phyloP scores from a whole-genome alignment of 2,888 invertebrate species.

The Hymenopus coronatus region DNA sequence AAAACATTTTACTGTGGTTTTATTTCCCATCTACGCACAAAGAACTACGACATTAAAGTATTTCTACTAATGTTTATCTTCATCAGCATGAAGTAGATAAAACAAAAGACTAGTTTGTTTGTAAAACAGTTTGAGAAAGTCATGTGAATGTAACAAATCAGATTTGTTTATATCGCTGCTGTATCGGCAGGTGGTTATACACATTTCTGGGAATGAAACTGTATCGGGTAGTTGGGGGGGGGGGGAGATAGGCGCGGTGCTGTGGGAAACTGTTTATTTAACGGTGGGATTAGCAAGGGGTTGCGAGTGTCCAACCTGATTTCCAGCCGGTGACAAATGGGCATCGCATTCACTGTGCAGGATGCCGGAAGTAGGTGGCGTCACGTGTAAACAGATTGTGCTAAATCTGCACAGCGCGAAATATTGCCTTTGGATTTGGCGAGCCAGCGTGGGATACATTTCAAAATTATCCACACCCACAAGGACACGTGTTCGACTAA shows the following conservation, averaged over 20 bases:
- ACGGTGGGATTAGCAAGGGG: background rate
- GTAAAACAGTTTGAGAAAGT: too few relatives aligned
- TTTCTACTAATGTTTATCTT: too few relatives aligned
- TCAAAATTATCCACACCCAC: background rate
- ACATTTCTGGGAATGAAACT: background rate
- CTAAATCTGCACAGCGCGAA: background rate
- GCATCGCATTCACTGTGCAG: background rate
- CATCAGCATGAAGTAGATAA: too few relatives aligned
- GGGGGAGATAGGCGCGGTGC: background rate
- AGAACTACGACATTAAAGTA: too few relatives aligned
- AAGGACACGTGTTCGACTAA: background rate
- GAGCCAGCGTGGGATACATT: background rate
- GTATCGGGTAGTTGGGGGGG: background rate
- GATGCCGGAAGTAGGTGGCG: background rate
- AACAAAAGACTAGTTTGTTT: too few relatives aligned
- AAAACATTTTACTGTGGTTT: too few relatives aligned
- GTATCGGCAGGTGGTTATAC: background rate
- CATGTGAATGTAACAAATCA: too few relatives aligned
- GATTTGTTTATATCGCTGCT: too few relatives aligned
- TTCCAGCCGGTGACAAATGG: background rate
- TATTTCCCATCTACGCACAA: too few relatives aligned
- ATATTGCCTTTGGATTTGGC: background rate
- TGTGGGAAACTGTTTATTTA: background rate
- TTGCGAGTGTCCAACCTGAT: background rate
- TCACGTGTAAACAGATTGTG: background rate